Evolutionary conservation across 1,140 invertebrate species (phyloP).

Genomic region (Helicoverpa armigera): DNA sequence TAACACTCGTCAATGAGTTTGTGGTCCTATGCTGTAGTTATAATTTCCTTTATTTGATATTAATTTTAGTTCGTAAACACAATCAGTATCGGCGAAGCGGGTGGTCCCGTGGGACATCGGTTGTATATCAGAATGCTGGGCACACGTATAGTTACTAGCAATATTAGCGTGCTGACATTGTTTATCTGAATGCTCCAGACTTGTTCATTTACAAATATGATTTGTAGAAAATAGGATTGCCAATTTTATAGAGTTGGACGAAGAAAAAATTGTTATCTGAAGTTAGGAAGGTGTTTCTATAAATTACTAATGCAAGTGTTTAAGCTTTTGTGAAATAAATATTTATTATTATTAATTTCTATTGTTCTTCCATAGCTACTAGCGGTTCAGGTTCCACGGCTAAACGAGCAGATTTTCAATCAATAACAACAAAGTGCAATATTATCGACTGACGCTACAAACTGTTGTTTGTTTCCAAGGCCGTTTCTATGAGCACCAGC

Average conservation of each 20-base stretch:
- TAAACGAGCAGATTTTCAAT: conserved; percentile 3
- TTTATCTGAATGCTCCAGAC: background rate
- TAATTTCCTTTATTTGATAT: background rate
- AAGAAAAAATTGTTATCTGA: too few species aligned
- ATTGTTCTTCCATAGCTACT: too few species aligned
- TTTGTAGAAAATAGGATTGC: too few species aligned
- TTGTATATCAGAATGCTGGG: background rate
- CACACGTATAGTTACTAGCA: background rate
- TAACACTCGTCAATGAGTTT: conserved; percentile 14
- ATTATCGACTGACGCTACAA: background rate
- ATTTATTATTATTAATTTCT: too few species aligned
- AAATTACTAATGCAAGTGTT: too few species aligned
- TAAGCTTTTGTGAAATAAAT: too few species aligned
- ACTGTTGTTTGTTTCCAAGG: conserved; percentile 22
- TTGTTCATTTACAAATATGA: too few species aligned
- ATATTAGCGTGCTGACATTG: background rate
- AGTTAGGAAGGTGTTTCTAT: too few species aligned
- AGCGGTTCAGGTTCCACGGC: background rate
- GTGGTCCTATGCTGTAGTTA: conserved; percentile 5
- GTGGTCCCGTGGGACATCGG: background rate
- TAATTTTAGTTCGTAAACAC: background rate
- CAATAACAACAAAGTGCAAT: conserved; percentile 11
- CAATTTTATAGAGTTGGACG: too few species aligned
- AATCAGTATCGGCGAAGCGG: too few species aligned
- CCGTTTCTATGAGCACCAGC: background rate